phyloP scores from a whole-genome alignment of 2,797 vertebrate species.

The Sphaeramia orbicularis region DNA sequence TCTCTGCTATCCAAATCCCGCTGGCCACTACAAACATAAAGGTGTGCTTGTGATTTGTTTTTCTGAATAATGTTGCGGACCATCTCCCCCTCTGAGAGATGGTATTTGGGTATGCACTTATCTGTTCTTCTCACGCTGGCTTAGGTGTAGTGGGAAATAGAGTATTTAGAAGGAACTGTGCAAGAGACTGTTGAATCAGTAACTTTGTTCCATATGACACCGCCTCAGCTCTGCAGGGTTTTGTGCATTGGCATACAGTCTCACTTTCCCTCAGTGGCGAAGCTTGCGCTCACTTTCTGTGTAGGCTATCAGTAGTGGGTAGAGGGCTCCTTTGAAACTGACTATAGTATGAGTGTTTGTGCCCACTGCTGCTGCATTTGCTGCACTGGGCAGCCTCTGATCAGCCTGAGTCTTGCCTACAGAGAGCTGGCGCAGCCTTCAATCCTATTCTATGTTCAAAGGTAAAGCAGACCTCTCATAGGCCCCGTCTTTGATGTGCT shows the following conservation, averaged over 20 bases:
- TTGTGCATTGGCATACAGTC: conserved; percentile 63
- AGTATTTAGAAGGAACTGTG: conserved; percentile 70
- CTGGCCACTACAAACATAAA: conserved; percentile 42
- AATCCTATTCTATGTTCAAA: conserved; percentile 91
- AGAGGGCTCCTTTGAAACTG: conserved; percentile 80
- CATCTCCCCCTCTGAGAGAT: conserved; percentile 53
- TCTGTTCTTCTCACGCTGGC: conserved; percentile 53
- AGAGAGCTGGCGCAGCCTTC: conserved; percentile 88
- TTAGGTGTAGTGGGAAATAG: conserved; percentile 60
- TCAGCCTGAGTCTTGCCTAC: conserved; percentile 85
- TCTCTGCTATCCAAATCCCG: conserved; percentile 41
- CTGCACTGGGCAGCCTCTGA: conserved; percentile 83
- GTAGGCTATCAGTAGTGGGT: conserved; percentile 74
- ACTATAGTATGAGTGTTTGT: conserved; percentile 76
- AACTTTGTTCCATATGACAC: conserved; percentile 75
- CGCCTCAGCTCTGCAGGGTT: conserved; percentile 70
- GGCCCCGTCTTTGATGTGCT: conserved; percentile 90
- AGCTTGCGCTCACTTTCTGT: conserved; percentile 61
- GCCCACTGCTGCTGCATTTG: conserved; percentile 78
- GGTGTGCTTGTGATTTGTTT: conserved; percentile 62
- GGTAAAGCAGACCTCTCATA: conserved; percentile 87
- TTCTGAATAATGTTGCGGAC: conserved; percentile 47
- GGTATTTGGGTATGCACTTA: conserved; percentile 57
- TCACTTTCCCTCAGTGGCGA: conserved; percentile 59
- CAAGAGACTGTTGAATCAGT: conserved; percentile 69